Evolutionary conservation across 2,888 invertebrate species (phyloP).

Genomic region (Dasypolia templi): DNA sequence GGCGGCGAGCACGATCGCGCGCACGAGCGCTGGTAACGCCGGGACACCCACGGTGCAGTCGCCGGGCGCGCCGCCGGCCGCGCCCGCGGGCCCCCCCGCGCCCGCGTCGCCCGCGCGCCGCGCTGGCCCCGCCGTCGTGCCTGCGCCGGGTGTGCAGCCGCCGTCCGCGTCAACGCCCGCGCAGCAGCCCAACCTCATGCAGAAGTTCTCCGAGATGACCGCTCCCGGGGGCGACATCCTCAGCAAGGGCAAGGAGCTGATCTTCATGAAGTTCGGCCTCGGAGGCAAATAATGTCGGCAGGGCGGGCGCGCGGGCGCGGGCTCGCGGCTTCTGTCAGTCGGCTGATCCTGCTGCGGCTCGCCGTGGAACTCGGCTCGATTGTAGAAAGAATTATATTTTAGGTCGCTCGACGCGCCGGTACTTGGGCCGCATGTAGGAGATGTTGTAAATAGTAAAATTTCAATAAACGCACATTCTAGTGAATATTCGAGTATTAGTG

Average conservation of each 20-base stretch:
- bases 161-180: conserved; percentile 82
- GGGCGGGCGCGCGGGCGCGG: conserved; percentile 70
- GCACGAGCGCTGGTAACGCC: conserved; percentile 92
- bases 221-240: conserved; percentile 97
- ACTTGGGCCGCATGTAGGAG: conserved; percentile 76
- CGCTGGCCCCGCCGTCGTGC: conserved; percentile 71
- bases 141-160: conserved; percentile 85
- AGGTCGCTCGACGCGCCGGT: conserved; percentile 77
- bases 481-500: conserved; percentile 88
- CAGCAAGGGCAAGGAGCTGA: conserved; percentile 97
- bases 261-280: conserved; percentile 98
- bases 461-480: conserved; percentile 90
- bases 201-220: conserved; percentile 97
- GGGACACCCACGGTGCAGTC: conserved; percentile 85
- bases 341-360: conserved; percentile 68
- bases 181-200: conserved; percentile 94
- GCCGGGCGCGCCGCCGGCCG: conserved; percentile 73
- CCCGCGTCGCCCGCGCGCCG: conserved; percentile 71
- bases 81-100: conserved; percentile 65
- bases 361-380: conserved; percentile 71
- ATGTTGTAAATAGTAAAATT: conserved; percentile 87
- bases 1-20: conserved; percentile 89
- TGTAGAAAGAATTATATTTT: conserved; percentile 79
- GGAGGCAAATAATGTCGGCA: conserved; percentile 92
- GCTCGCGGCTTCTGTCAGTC: conserved; percentile 65